phyloP scores from a whole-genome alignment of 2,888 invertebrate species.

The Acronicta aceris region DNA sequence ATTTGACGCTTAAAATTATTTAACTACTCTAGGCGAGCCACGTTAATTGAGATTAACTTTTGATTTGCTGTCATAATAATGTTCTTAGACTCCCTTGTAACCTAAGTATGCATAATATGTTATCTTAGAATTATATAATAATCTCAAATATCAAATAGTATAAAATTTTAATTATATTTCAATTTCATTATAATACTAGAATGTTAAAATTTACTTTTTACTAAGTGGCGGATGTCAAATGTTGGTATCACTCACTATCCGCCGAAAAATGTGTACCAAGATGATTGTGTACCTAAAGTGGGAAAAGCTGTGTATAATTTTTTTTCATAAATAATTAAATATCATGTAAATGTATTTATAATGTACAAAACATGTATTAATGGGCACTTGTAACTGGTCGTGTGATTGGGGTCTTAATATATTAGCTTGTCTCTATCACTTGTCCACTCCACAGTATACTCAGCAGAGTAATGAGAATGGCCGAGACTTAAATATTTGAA shows the following conservation, averaged over 20 bases:
- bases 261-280: too few relatives aligned
- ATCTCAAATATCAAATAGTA: constrained; percentile 63
- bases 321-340: constrained; percentile 26
- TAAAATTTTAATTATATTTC: constrained; percentile 55
- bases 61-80: constrained; percentile 28
- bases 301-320: constrained; percentile 11
- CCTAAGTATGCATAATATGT: constrained; percentile 33
- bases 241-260: constrained; percentile 1
- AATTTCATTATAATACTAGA: constrained; percentile 37
- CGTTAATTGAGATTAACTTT: constrained; percentile 47
- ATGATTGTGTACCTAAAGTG: neutral
- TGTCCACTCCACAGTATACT: constrained; percentile 47
- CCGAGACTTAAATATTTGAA: constrained; percentile 17
- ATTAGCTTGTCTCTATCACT: constrained; percentile 37
- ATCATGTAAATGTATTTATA: constrained; percentile 50
- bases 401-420: constrained; percentile 23
- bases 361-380: constrained; percentile 25
- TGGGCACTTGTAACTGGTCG: constrained; percentile 36
- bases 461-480: constrained; percentile 52
- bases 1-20: constrained; percentile 31
- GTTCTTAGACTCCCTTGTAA: constrained; percentile 42
- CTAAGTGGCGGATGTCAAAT: constrained; percentile 49
- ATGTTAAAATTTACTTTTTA: constrained; percentile 27
- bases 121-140: constrained; percentile 42
- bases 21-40: constrained; percentile 41